Evolutionary conservation across 2,888 invertebrate genomes (phyloP).

Genomic region (Troglohyphantes excavatus): DNA sequence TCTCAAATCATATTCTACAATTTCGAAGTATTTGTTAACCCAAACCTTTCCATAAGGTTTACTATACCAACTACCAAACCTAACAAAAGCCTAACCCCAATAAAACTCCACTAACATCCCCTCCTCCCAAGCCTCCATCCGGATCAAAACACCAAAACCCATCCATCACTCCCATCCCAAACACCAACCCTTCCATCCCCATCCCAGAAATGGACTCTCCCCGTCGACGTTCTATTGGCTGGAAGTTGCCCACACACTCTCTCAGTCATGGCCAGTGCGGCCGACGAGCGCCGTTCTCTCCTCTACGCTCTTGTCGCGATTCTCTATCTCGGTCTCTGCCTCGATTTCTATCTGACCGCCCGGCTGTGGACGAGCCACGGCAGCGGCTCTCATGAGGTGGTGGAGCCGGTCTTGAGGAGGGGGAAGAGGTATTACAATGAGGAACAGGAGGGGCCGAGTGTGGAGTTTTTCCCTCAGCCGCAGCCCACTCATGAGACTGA

Average conservation of each 20-base stretch:
- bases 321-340: constrained; percentile 60
- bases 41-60: too few relatives aligned
- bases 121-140: neutral
- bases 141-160: neutral
- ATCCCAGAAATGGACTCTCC: constrained; percentile 66
- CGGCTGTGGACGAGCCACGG: constrained; percentile 19
- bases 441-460: constrained; percentile 75
- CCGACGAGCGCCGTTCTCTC: constrained; percentile 58
- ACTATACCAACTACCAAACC: too few relatives aligned
- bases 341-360: constrained; percentile 73
- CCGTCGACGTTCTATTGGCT: constrained; percentile 63
- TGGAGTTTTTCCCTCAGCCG: constrained; percentile 79
- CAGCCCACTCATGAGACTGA: constrained; percentile 76
- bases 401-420: neutral
- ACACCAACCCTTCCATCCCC: too few relatives aligned
- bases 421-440: constrained; percentile 52
- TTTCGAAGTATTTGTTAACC: too few relatives aligned
- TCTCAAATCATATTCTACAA: too few relatives aligned
- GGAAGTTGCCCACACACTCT: constrained; percentile 64
- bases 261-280: constrained; percentile 70
- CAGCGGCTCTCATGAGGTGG: neutral
- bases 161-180: neutral
- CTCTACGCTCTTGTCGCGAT: constrained; percentile 68
- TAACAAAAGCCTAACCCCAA: neutral
- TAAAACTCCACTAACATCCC: neutral